Conservation (phyloP, 2,797 vertebrate genomes). For the Fistularia tabacaria region DNA sequence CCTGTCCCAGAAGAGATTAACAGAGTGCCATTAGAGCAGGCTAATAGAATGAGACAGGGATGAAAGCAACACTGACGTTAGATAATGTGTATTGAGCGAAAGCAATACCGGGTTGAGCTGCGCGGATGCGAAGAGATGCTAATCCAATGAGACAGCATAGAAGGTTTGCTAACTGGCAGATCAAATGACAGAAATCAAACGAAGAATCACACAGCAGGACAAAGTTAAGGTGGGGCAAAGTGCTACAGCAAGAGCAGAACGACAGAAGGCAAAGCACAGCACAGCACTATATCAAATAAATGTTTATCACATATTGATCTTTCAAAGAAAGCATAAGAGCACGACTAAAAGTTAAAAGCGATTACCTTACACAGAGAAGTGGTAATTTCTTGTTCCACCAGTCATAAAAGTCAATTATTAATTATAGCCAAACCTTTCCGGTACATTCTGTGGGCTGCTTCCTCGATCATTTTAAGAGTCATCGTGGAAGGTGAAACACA, state of each 20-base stretch:
- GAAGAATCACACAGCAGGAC: conserved; percentile 15
- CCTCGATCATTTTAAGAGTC: conserved; percentile 1
- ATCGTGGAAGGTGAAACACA: conserved; percentile 43
- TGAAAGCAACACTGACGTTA: conserved; percentile 54
- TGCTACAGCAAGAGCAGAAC: background rate
- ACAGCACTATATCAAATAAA: background rate
- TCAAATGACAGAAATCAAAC: conserved; percentile 44
- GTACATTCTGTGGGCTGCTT: conserved; percentile 35
- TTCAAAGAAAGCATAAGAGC: no score
- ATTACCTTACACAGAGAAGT: conserved; percentile 54
- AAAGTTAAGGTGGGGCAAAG: conserved; percentile 33
- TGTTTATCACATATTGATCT: no score
- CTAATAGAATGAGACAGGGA: conserved; percentile 66
- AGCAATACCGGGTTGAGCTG: conserved; percentile 46
- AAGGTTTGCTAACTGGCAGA: conserved; percentile 34
- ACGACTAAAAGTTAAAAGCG: conserved; percentile 12
- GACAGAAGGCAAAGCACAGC: background rate
- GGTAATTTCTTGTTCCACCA: conserved; percentile 23
- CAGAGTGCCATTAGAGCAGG: conserved; percentile 58
- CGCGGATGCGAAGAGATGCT: conserved; percentile 43
- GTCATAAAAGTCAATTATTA: conserved; percentile 8
- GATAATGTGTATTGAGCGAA: conserved; percentile 66
- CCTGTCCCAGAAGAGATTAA: conserved; percentile 60
- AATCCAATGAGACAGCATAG: conserved; percentile 54
- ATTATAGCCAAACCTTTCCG: conserved; percentile 15